phyloP scores from a whole-genome alignment of 2,797 vertebrate genomes.

The Rhinatrema bivittatum region DNA sequence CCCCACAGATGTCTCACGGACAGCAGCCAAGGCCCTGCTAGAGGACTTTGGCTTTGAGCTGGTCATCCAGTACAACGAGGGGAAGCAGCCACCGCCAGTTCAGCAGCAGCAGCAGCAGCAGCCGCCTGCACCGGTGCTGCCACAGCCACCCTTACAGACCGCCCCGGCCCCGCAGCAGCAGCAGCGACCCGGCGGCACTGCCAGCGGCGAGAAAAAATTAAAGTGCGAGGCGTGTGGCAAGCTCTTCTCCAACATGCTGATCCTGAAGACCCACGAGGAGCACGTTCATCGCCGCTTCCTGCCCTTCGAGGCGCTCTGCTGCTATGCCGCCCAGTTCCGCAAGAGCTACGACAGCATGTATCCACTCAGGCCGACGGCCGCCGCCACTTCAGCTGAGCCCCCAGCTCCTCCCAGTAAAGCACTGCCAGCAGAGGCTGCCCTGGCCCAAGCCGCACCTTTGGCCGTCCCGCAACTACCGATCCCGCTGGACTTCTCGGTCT shows the following conservation, averaged over 20 bases:
- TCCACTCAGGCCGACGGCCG: slow-evolving; percentile 4
- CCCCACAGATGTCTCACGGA: slow-evolving; percentile 34
- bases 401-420: not conserved
- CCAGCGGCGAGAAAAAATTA: slow-evolving; percentile 35
- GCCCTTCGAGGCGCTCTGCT: slow-evolving; percentile 51
- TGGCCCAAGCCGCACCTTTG: slow-evolving; percentile 11
- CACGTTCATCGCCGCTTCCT: slow-evolving; percentile 51
- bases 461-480: slow-evolving; percentile 20
- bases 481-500: slow-evolving; percentile 21
- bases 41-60: slow-evolving; percentile 57
- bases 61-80: slow-evolving; percentile 55
- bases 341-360: slow-evolving; percentile 53
- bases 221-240: slow-evolving; percentile 52
- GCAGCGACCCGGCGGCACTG: slow-evolving; percentile 34
- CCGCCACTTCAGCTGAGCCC: not conserved
- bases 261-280: slow-evolving; percentile 53
- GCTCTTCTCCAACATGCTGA: slow-evolving; percentile 55
- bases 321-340: slow-evolving; percentile 47
- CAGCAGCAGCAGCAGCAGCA: slow-evolving; percentile 19
- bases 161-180: slow-evolving; percentile 3
- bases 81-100: slow-evolving; percentile 34
- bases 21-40: slow-evolving; percentile 46
- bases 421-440: slow-evolving; percentile 5
- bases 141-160: slow-evolving; percentile 21
- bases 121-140: slow-evolving; percentile 22